phyloP scores from a whole-genome alignment of 2,888 invertebrate genomes.

The Pycnomerus fuliginosus region DNA sequence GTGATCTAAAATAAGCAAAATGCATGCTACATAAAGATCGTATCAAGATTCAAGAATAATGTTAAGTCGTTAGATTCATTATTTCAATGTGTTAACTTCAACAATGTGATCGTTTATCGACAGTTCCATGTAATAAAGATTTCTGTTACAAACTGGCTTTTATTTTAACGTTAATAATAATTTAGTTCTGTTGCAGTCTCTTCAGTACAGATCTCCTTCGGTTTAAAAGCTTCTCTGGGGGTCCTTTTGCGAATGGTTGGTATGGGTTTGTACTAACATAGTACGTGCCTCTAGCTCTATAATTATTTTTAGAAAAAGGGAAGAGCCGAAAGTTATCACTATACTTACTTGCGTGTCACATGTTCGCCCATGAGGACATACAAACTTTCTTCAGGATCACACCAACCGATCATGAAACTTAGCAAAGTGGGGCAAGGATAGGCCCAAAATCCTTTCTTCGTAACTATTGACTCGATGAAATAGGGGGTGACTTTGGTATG shows the following conservation, averaged over 20 bases:
- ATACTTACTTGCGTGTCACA: conserved; percentile 62
- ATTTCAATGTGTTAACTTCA: conserved; percentile 12
- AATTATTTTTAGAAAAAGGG: no score
- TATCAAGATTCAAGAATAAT: not conserved
- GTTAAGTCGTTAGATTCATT: no score
- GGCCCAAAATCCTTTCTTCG: conserved; percentile 78
- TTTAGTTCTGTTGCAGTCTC: conserved; percentile 5
- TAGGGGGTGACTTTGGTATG: conserved; percentile 89
- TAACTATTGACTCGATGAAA: conserved; percentile 85
- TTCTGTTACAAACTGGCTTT: conserved; percentile 19
- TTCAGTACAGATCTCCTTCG: conserved; percentile 15
- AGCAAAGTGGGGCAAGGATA: conserved; percentile 80
- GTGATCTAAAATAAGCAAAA: conserved; percentile 8
- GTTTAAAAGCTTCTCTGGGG: conserved; percentile 62
- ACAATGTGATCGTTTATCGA: conserved; percentile 18
- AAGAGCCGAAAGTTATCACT: no score
- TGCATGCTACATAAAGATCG: conserved; percentile 13
- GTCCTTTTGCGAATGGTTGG: conserved; percentile 83
- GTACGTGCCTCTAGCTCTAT: conserved; percentile 80
- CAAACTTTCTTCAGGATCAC: conserved; percentile 74
- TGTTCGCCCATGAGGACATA: conserved; percentile 88
- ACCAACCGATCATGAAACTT: conserved; percentile 83
- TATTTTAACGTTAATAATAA: not conserved
- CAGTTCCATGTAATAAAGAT: conserved; percentile 18
- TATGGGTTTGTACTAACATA: conserved; percentile 84